These are phyloP conservation scores for Griposia aprilina DNA, from an alignment of 2,888 invertebrate species.

Conservation along the genomic window DNA sequence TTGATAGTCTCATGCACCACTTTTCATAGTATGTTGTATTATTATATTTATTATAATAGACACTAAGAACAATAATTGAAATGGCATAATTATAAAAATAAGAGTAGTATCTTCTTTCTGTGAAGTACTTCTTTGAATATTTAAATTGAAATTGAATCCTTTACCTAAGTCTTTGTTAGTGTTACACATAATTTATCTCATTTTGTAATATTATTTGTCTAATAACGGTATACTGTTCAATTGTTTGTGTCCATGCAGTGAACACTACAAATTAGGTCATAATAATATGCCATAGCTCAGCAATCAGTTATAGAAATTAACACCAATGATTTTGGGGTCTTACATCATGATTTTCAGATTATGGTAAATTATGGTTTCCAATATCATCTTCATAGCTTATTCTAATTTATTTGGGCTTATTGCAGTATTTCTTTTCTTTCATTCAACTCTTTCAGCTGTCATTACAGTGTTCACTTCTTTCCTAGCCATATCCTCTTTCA, in stretches of 20 bases:
- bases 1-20: neutral
- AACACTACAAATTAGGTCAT: conserved; percentile 12
- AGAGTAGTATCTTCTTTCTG: neutral
- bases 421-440: neutral
- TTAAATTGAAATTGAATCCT: neutral
- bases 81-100: conserved; percentile 7
- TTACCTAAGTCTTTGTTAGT: neutral
- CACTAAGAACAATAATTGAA: neutral
- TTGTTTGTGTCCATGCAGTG: neutral
- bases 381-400: too few relatives aligned
- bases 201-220: neutral
- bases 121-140: neutral
- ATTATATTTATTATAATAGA: neutral
- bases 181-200: neutral
- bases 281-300: neutral
- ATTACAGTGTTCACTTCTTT: neutral
- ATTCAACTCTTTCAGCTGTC: neutral
- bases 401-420: neutral
- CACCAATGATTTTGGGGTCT: neutral
- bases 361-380: neutral
- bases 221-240: neutral
- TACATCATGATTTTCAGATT: conserved; percentile 1
- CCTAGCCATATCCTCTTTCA: neutral
- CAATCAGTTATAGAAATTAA: neutral
- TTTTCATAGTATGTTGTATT: neutral